Evolutionary conservation across 2,888 invertebrate species (phyloP), one percentile per base, ranked within the genome.

Genomic region (Acanthosepion pharaonis): DNA sequence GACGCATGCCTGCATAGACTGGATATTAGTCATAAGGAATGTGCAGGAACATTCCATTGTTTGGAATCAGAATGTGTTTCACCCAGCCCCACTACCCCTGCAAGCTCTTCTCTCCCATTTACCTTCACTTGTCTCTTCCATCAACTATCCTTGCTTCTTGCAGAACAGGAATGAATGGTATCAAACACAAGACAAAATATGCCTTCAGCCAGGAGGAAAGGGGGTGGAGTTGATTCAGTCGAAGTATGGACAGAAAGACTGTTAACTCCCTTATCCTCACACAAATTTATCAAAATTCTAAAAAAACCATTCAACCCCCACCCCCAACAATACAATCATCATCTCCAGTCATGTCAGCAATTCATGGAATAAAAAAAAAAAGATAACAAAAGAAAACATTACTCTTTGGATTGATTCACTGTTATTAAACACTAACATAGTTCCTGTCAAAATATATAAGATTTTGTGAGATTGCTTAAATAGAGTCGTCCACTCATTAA

Each of bases 21-120:
- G 64, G 64, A 64, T 64, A 64, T 64, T 64, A 64, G 64, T 64
- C 64, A 64, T 64, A 64, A 64, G 64, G 64, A 64, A 64, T 64
- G 64, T 8, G 28, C 64, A 28, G 25, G 23, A 25, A 64, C 64
- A 64, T 64, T 64, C 64, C 64, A 64, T 64, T 64, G 64, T 64
- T 64, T 28, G 64, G 64, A 64, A 64, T 64, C 64, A 64, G 64
- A 64, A 64, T 64, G 25, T 6, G 25, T 28, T 25, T 23, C 23
- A 23, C 64, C 28, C 64, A 23, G 8, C 64, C 64, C 64, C 64
- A 64, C 64, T 25, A 64, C 25, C 64, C 25, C 5, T 64, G 23
- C 64, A 64, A 64, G 23, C 28, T 28, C 25, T 25, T 25, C 64
- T 6, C 28, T 64, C 25, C 64, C 64, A 8, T 8, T 64, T 64